phyloP scores from a whole-genome alignment of 2,113 vertebrate genomes.

The Uropsilus gracilis region DNA sequence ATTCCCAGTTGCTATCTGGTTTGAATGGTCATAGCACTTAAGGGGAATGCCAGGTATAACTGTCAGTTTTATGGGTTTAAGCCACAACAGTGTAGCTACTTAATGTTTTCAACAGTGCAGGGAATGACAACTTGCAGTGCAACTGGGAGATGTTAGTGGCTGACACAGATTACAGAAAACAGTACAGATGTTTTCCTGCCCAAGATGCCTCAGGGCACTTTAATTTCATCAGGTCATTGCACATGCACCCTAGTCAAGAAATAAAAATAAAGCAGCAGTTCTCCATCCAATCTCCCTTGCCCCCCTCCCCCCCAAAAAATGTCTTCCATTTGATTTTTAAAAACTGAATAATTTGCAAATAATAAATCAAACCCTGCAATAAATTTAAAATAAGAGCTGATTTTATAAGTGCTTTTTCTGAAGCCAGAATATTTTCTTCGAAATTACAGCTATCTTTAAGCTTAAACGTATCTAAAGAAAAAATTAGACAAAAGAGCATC shows the following conservation, averaged over 20 bases:
- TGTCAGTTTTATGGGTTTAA: background rate
- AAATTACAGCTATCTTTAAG: background rate
- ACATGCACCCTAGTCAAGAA: background rate
- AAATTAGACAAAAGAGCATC: background rate
- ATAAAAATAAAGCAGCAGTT: background rate
- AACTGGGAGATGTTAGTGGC: constrained; percentile 55
- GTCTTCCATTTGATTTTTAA: background rate
- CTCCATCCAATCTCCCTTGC: too few relatives aligned
- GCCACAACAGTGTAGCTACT: constrained; percentile 4
- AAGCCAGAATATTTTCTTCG: background rate
- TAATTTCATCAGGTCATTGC: background rate
- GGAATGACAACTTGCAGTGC: constrained; percentile 10
- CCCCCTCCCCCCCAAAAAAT: background rate
- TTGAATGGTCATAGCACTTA: background rate
- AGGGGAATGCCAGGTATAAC: background rate
- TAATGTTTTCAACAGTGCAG: constrained; percentile 31
- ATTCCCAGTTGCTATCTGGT: constrained; percentile 14
- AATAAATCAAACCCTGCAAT: background rate
- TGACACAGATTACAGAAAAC: constrained; percentile 33
- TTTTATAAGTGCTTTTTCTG: background rate
- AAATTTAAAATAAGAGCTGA: background rate
- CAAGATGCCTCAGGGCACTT: constrained; percentile 9
- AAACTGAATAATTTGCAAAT: background rate
- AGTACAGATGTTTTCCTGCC: constrained; percentile 8
- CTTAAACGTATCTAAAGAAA: background rate